These are phyloP conservation scores for Hemicordylus capensis DNA, from an alignment of 2,113 vertebrate genomes.

Conservation along the genomic window DNA sequence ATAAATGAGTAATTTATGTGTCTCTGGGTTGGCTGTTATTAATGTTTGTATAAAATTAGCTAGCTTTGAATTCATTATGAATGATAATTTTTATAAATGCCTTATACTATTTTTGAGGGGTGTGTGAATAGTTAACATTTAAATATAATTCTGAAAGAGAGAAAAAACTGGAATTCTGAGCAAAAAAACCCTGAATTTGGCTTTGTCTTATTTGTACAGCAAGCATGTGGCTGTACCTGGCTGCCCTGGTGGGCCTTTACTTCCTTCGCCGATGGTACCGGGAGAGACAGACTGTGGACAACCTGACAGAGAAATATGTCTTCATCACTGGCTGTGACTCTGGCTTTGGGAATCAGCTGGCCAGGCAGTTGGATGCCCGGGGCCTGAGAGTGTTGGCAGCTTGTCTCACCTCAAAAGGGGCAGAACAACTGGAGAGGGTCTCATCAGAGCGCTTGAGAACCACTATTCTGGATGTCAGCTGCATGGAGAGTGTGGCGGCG, in stretches of 20 bases:
- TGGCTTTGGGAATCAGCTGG: constrained; percentile 83
- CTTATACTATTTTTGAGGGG: too few relatives aligned
- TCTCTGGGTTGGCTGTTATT: too few relatives aligned
- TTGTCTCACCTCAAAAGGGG: constrained; percentile 81
- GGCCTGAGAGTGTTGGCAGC: constrained; percentile 79
- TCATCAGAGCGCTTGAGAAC: constrained; percentile 76
- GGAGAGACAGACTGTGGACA: constrained; percentile 57
- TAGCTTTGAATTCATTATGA: too few relatives aligned
- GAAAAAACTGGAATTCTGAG: neutral
- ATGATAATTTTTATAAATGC: too few relatives aligned
- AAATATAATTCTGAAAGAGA: too few relatives aligned
- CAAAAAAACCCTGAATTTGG: neutral
- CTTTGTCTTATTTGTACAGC: constrained; percentile 30
- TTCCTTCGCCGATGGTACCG: constrained; percentile 66
- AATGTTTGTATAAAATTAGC: too few relatives aligned
- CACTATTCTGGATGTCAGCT: constrained; percentile 79
- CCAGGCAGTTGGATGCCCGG: constrained; percentile 76
- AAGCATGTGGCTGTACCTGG: constrained; percentile 36
- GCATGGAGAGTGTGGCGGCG: constrained; percentile 72
- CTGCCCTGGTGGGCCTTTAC: constrained; percentile 36
- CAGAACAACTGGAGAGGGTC: constrained; percentile 67
- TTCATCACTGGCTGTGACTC: constrained; percentile 87
- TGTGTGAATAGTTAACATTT: too few relatives aligned
- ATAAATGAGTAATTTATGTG: too few relatives aligned
- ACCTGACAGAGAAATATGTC: constrained; percentile 74